Evolutionary conservation across 2,797 vertebrate species (phyloP), one percentile per base, ranked within the genome.

Genomic region (Brachymystax lenok): DNA sequence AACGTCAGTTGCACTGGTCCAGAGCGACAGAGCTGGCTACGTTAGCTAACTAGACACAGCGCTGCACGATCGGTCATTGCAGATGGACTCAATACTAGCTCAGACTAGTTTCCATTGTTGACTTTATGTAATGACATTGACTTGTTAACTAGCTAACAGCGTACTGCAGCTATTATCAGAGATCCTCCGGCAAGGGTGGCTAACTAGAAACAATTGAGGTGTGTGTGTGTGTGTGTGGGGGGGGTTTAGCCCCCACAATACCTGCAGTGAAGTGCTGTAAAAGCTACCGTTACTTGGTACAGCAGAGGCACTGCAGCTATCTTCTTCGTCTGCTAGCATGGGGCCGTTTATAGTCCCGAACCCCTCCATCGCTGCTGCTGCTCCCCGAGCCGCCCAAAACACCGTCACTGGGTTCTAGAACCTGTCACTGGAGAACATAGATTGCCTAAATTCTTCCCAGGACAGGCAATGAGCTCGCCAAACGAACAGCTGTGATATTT

Each of bases 321-420:
- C 59, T 10, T 63, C 40, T 46, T 46, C 40, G 40, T 46, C 69
- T 33, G 73, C 51, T n/a, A 50, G 76, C 73, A 76, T 52, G 24
- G 72, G 69, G 56, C 46, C 21, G 24, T 63, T 78, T 71, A 71
- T 70, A 12, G 81, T 88, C 30, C 89, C 86, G 76, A 86, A 82
- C 93, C 93, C 93, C 89, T 94, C 93, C 94, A 94, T 94, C 81
- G 19, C 83, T 27, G 1, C 21, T 19, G 35, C 8, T 46, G 35
- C 35, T 40, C 40, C 50, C 40, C 40, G 16, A 33, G 70, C 16
- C 52, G 14, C 66, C 40, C 5, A 21, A 46, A 46, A 6, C 3
- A 56, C 40, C 64, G 28, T 7, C 16, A 33, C 64, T 19, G 28
- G 12, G 5, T 19, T 67, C 28, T 33, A 17, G 16, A 67, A 30